phyloP scores from a whole-genome alignment of 1,140 invertebrate species.

The Nasonia vitripennis region DNA sequence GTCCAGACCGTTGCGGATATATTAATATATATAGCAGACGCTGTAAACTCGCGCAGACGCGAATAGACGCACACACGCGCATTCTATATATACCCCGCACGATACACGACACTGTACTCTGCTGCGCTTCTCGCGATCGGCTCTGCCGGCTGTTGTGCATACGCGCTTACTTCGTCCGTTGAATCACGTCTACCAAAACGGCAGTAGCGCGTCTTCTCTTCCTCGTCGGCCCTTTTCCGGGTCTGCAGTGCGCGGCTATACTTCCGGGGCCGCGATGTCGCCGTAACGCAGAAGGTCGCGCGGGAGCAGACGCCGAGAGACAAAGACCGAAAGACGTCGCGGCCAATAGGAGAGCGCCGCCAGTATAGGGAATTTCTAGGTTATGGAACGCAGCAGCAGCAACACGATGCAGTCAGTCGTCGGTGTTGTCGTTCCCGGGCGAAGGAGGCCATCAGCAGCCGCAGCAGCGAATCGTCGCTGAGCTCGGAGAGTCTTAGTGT shows the following conservation, averaged over 20 bases:
- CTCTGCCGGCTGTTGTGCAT: too few relatives aligned
- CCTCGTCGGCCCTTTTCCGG: too few relatives aligned
- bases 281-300: background rate
- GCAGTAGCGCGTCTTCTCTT: too few relatives aligned
- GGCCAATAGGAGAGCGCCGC: constrained; percentile 2
- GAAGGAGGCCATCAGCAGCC: constrained; percentile 4
- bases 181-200: too few relatives aligned
- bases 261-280: background rate
- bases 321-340: background rate
- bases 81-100: too few relatives aligned
- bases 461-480: background rate
- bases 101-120: too few relatives aligned
- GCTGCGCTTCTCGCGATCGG: too few relatives aligned
- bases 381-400: constrained; percentile 14
- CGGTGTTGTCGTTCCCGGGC: background rate
- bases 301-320: background rate
- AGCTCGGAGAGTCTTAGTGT: background rate
- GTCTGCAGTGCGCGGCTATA: background rate
- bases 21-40: too few relatives aligned
- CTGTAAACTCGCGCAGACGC: too few relatives aligned
- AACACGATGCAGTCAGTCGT: constrained; percentile 26
- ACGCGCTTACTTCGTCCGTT: too few relatives aligned
- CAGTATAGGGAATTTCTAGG: constrained; percentile 24
- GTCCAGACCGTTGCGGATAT: too few relatives aligned
- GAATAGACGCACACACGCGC: too few relatives aligned